Base-by-base conservation (phyloP, 1,140 invertebrate species). In the Mizuhopecten yessoensis region DNA sequence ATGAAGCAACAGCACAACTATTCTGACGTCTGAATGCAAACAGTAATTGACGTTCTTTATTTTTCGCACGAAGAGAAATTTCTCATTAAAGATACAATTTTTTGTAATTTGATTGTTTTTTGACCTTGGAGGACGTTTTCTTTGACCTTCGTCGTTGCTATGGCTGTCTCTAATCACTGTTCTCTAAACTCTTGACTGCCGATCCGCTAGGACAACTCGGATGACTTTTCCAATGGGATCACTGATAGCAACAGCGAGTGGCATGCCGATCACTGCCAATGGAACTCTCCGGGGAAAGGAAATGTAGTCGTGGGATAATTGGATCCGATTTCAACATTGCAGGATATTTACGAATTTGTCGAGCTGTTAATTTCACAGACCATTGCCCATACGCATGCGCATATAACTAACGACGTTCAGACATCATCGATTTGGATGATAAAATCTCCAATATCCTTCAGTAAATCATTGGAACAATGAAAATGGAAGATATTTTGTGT, bases 311-410 rank as follows among this genome's bases (percentile, higher is more conserved):
- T 23, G 57, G 57, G 17, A 75, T n/a, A 57, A 57, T 57, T 57
- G 45, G 45, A 57, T 57, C 45, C 45, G 45, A 57, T 57, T 57
- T 57, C 45, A 57, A 57, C 45, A 57, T 57, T 57, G 45, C 45
- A 57, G 45, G 45, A 57, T 57, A 57, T 57, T 57, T 57, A 57
- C 45, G 45, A 57, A 57, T 57, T 57, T 57, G 45, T 57, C 45
- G 45, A 57, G 45, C 45, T 57, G 45, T 57, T 57, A 57, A 57
- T 57, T 57, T 57, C 45, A 57, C 45, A 57, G 45, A 57, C 45
- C 45, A 57, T 57, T 57, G 45, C 45, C 45, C 45, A 57, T 57
- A 57, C 45, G 45, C 45, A 57, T 57, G 45, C 45, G 45, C 45
- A 23, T 57, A 20, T 11, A 57, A 57, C 45, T 57, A 57, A 57